Percentiles rank a stretch among this genome's conserved stretches.
These are phyloP conservation scores for Myotis lucifugus DNA, from an alignment of 2,113 vertebrate species.

Conservation along the genomic window DNA sequence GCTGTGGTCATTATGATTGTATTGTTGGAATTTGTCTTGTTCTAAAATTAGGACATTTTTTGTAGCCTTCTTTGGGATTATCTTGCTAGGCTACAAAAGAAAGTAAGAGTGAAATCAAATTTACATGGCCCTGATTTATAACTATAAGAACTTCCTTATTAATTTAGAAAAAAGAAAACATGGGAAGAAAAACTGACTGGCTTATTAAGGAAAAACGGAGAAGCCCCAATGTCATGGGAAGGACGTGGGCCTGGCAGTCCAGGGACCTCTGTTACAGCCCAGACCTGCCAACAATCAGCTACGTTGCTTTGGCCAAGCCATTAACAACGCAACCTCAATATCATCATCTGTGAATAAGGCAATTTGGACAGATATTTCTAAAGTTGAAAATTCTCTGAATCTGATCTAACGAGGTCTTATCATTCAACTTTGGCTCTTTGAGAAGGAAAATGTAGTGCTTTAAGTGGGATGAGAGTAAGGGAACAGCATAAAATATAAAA, in stretches of 20 bases:
- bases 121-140: background rate
- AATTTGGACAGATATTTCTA: conserved; percentile 26
- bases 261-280: background rate
- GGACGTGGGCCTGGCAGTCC: background rate
- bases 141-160: conserved; percentile 9
- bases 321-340: background rate
- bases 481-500: conserved; percentile 52
- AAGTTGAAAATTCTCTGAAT: background rate
- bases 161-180: conserved; percentile 1
- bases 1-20: background rate
- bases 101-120: background rate
- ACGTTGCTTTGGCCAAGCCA: background rate
- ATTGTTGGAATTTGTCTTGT: background rate
- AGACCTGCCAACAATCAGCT: background rate
- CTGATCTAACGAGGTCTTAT: conserved; percentile 21
- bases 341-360: background rate
- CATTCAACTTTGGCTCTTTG: conserved; percentile 31
- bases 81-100: background rate
- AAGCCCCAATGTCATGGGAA: background rate
- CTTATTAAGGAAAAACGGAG: background rate
- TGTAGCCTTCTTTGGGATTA: background rate
- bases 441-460: conserved; percentile 29
- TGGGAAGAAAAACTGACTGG: background rate
- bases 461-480: conserved; percentile 37
- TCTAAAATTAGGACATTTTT: background rate